Evolutionary conservation across 2,113 vertebrate species (phyloP), one percentile per base, ranked within the genome.

Genomic region (Mesocricetus auratus): DNA sequence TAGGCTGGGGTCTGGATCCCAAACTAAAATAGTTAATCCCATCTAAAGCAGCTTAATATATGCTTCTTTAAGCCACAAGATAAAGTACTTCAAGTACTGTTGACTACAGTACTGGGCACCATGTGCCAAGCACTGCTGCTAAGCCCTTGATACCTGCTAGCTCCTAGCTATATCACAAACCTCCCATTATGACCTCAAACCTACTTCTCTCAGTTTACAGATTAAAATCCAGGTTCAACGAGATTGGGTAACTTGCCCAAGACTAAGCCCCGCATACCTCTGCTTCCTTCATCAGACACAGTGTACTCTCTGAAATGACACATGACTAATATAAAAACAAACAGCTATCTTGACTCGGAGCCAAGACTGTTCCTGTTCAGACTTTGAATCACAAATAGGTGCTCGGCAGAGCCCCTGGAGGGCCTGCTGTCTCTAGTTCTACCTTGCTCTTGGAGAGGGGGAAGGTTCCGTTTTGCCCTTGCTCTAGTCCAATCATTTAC

Each of bases 51-150:
- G 77, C 71, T 33, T 90, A 91, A 82, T 26, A 96, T 85, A 39
- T 66, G 16, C 31, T 94, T 93, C 73, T 62, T 60, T 64, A 86
- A 36, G 45, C 39, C 53, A 92, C 71, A 93, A 93, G 56, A 83
- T 94, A 86, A 89, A 58, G 24, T 83, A 91, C 82, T 86, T 96
- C 73, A 94, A 89, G 22, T 91, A 74, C 75, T 91, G 68, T 47
- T 89, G 42, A 91, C n/a, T 88, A 11, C 60, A 66, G 79, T n/a
- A 56, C 39, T 83, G 66, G 83, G 39, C 22, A 87, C 26, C 68
- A 42, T 47, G 19, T 88, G 93, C 69, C 81, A 94, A 83, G 15
- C 50, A 85, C 36, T 8, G 2, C 66, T 86, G 81, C 91, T 95
- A 90, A 95, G 95, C 8, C 3, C 39, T 78, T 45, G 73, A 86